Evolutionary conservation across 2,113 vertebrate genomes (phyloP), one percentile per base, ranked within the genome.

Genomic region (Platycercus adscitus): DNA sequence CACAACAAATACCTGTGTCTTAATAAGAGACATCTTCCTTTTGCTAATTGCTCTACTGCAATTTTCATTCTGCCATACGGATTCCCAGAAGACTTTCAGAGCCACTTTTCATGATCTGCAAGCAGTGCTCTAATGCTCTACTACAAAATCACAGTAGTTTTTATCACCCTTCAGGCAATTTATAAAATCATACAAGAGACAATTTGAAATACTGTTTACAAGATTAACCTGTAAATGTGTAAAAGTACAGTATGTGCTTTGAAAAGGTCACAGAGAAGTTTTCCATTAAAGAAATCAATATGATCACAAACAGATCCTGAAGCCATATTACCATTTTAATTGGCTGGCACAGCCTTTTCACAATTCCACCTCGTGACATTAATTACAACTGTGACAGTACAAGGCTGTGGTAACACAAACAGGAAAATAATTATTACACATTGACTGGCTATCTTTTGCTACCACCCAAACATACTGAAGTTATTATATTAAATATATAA

Each of bases 251-350:
- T 71, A 61, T 64, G 75, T 80, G 35, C 86, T 91, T 91, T 43
- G 53, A 80, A 94, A 90, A 95, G 82, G 82, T 94, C 68, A 88
- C 28, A 47, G 31, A 86, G 66, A n/a, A 79, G 53, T 11, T 16
- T 95, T 94, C 85, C 64, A 53, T 89, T 92, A 91, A 89, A 76
- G 28, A 93, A 95, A 92, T 89, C 91, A 79, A 73, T 95, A 92
- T 0, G 3, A 79, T 92, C 89, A 92, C 81, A 94, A 89, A 87
- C 63, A 85, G 66, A 92, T 95, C 88, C 70, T 88, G 43, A 86
- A 94, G 53, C 69, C 17, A 4, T 88, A 84, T 73, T 87, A 86
- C 52, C 66, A 73, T 82, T 95, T 88, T 82, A 95, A 83, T 82
- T 96, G 90, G 63, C 66, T 95, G 90, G 64, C 83, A 89, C 43